Base-by-base conservation (phyloP, 2,113 vertebrate species). In the Fregetta grallaria region DNA sequence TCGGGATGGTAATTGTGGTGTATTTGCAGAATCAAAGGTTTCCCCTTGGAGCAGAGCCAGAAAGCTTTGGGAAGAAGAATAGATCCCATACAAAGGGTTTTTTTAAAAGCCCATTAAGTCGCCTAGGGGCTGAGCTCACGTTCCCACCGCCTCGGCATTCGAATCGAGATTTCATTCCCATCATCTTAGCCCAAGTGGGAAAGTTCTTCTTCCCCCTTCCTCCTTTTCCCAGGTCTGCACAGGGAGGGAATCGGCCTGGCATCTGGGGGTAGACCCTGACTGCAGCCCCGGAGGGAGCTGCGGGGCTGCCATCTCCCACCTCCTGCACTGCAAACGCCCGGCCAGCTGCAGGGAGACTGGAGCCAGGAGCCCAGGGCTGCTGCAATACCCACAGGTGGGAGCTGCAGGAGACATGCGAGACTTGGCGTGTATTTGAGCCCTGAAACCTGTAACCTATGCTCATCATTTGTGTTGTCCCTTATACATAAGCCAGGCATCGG, bases 11-110 rank as follows among this genome's bases (percentile, higher is more conserved):
- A 96, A 96, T 94, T 95, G 93, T 91, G 81, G 80, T 61, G 86
- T 88, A 91, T 93, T 96, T 94, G 94, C 91, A 92, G 90, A 95
- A 97, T 94, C 84, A 96, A 95, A 96, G 80, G 80, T 96, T 97
- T 96, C 83, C 86, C 84, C 58, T 95, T 97, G 97, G 96, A 84
- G 65, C 3, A 0, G 40, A 50, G 92, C 93, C 97, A 97, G 78
- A 71, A 52, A 82, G 92, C 95, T 91, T 95, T 83, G 76, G 90
- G 90, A 72, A 86, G 94, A 97, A 96, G 91, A 97, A 97, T 95
- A 86, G 88, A 78, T 88, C 63, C 5, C 6, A 94, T 92, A 96
- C 81, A 95, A 96, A 94, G 92, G 58, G 42, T 2, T 87, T 96
- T 96, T 95, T 95, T 72, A 80, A 93, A 96, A 86, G 89, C 84